Percentiles rank a stretch among this genome's conserved stretches.
Evolutionary conservation across 2,797 vertebrate genomes (phyloP).

Genomic region (Manis javanica): DNA sequence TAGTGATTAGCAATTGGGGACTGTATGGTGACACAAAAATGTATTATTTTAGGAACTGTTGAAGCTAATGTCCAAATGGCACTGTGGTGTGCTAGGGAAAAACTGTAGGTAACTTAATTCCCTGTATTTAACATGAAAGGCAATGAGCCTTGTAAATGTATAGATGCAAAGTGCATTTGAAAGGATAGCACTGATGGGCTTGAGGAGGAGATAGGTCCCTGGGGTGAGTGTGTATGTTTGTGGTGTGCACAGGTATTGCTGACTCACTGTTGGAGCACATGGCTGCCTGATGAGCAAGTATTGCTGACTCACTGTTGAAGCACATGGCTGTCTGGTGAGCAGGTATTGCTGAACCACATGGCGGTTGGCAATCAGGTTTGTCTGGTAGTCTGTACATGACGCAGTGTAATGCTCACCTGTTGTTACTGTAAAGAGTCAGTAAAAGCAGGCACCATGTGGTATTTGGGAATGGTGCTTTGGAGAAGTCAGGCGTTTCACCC

Average conservation of each 20-base stretch:
- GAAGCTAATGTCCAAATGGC: background rate
- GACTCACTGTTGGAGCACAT: background rate
- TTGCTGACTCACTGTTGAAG: no score
- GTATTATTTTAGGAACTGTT: conserved; percentile 5
- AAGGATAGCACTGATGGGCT: background rate
- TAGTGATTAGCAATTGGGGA: background rate
- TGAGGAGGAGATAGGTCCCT: background rate
- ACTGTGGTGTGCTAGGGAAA: background rate
- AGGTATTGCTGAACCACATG: background rate
- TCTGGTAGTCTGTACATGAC: background rate
- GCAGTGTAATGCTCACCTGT: background rate
- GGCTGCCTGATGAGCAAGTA: no score
- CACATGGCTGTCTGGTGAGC: no score
- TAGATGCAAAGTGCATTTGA: background rate
- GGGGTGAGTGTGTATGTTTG: background rate
- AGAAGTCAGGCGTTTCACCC: background rate
- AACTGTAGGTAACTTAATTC: background rate
- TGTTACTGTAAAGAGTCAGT: background rate
- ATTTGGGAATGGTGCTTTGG: background rate
- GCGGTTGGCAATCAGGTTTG: no score
- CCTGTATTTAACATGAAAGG: conserved; percentile 45
- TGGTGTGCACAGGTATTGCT: fast-evolving
- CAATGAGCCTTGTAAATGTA: background rate
- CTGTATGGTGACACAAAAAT: background rate
- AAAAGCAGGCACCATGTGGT: fast-evolving